phyloP scores from a whole-genome alignment of 2,113 vertebrate genomes.

The Puffinus mauretanicus region DNA sequence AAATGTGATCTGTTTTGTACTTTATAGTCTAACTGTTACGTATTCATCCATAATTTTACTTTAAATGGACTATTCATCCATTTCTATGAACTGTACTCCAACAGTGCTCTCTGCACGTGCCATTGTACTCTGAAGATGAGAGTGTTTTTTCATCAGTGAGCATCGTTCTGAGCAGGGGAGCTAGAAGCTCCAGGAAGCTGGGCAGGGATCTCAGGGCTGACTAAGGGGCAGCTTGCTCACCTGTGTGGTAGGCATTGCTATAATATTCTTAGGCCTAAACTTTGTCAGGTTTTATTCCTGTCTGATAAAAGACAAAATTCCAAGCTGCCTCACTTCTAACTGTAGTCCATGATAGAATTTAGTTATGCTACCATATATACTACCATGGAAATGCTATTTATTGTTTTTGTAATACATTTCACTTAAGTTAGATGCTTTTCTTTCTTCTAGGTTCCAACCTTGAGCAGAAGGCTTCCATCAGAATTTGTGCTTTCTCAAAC shows the following conservation, averaged over 20 bases:
- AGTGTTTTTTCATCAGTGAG: background rate
- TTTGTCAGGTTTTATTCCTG: background rate
- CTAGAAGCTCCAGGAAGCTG: background rate
- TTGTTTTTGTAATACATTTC: background rate
- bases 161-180: background rate
- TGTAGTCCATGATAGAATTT: background rate
- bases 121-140: background rate
- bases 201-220: background rate
- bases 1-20: background rate
- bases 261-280: background rate
- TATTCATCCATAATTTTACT: background rate
- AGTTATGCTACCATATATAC: background rate
- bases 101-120: background rate
- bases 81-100: background rate
- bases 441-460: background rate
- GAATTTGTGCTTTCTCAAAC: background rate
- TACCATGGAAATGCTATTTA: background rate
- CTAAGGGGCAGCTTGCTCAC: background rate
- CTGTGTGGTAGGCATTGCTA: rapidly evolving
- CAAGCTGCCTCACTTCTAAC: background rate
- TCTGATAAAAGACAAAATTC: background rate
- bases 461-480: background rate
- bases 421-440: background rate
- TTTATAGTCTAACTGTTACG: background rate
- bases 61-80: too few relatives aligned